Base-by-base conservation (phyloP, 2,888 invertebrate species). In the Timema cristinae region DNA sequence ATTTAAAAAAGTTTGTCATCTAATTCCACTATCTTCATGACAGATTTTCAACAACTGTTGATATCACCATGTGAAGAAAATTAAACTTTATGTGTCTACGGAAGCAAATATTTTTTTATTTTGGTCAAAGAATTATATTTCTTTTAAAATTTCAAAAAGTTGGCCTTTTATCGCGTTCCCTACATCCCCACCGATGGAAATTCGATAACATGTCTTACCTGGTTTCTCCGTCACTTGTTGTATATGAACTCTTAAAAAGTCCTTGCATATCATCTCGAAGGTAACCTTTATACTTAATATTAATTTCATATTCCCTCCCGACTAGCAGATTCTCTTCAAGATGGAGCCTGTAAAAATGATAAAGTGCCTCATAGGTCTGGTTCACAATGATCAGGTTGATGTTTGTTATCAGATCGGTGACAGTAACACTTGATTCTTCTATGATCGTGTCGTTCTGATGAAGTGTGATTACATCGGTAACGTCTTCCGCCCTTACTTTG, bases 131-230 rank as follows among this genome's bases (percentile, higher is more conserved):
- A 32, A 32, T 1, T 32, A 32, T 32, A 2, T 32, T 32, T 1
- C 32, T 32, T 32, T 32, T 2, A 32, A 32, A 32, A 32, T 4
- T 32, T 1, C 32, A 32, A 32, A 32, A 32, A 32, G 4, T 4
- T 32, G 32, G 32, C 1, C 32, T 32, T 32, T 32, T 32, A 1
- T 32, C 32, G 32, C 32, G 32, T 32, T 32, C 32, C 32, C 32
- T 32, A 32, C 32, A 32, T 32, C 32, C 32, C 32, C 32, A 32
- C 32, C 1, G 32, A 32, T 32, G 32, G 32, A 32, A 32, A 32
- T 4, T 32, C 32, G 32, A 32, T 32, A 32, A 32, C 32, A 32
- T n/a, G 32, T 48, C 76, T 76, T 63, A 63, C 63, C 63, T 63
- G 6, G 63, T 63, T 13, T 63, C 16, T 8, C 63, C 63, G 9